phyloP scores from a whole-genome alignment of 2,888 invertebrate species.

The Chouioia cunea region DNA sequence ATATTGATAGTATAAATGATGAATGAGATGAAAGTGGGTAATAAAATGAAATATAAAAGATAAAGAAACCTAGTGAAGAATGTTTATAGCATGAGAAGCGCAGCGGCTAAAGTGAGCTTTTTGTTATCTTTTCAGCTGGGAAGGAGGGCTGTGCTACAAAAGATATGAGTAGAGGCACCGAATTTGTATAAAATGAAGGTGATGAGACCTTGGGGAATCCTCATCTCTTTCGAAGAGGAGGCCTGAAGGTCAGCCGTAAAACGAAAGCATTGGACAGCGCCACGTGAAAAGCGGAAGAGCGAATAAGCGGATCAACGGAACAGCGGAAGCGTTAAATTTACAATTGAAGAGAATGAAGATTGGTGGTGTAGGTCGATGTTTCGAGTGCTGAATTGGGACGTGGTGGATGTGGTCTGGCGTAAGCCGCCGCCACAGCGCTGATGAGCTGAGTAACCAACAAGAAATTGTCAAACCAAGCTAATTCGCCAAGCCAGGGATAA shows the following conservation, averaged over 20 bases:
- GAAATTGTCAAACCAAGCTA: conserved; percentile 34
- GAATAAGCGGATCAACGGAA: not conserved
- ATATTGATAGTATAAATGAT: too few relatives aligned
- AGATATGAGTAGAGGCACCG: not conserved
- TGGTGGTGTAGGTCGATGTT: too few relatives aligned
- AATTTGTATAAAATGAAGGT: conserved; percentile 2
- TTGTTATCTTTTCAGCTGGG: conserved; percentile 13
- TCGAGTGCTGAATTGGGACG: conserved; percentile 43
- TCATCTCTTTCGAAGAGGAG: too few relatives aligned
- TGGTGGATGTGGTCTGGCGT: conserved; percentile 50
- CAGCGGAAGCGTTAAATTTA: conserved; percentile 23
- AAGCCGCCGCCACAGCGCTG: conserved; percentile 37
- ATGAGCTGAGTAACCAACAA: conserved; percentile 26
- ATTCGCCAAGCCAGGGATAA: conserved; percentile 46
- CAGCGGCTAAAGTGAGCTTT: not conserved
- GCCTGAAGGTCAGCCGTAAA: too few relatives aligned
- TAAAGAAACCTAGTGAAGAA: too few relatives aligned
- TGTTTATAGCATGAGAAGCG: too few relatives aligned
- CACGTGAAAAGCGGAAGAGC: not conserved
- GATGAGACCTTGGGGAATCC: not conserved
- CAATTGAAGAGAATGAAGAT: too few relatives aligned
- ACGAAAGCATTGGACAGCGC: too few relatives aligned
- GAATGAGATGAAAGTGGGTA: too few relatives aligned
- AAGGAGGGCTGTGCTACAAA: not conserved
- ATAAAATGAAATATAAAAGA: too few relatives aligned